Evolutionary conservation across 2,113 vertebrate genomes (phyloP), one percentile per base, ranked within the genome.

Genomic region (Hemiprocne comata): DNA sequence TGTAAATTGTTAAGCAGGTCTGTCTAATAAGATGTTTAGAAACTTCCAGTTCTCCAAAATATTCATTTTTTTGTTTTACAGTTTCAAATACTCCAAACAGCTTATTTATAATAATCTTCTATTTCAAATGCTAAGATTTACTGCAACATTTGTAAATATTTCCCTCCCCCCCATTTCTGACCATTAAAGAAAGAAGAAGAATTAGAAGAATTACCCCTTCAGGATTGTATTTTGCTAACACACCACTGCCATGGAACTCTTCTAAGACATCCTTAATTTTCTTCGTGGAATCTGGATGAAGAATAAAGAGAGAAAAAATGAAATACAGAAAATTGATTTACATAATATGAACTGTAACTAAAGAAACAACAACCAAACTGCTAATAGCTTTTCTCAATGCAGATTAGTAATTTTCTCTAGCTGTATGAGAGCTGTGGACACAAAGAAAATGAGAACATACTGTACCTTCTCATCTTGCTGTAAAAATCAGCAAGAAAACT

Each of bases 211-310:
- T 98, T 98, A 99, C 99, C 99, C 99, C 98, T 96, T 99, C 99
- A 82, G 99, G 99, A 97, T 99, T 99, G 94, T 99, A 99, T 95
- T 99, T 99, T 93, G 98, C 98, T 98, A 99, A 97, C 72, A 99
- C 98, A 36, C 99, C 99, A 96, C 98, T 98, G 95, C 99, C 98
- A 96, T 99, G 99, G 97, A 99, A 99, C 98, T 99, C 99, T 98
- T 99, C 98, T 90, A 99, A 97, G 94, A 99, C 99, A 93, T 99
- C 99, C 88, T 99, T 99, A 95, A 99, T 98, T 98, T 99, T 99
- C 98, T 99, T 99, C 76, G 98, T 99, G 23, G 99, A 99, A 98
- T 99, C 99, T 99, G 79, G 44, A 95, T 33, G 29, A 93, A 88
- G 62, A 95, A 94, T 87, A 73, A 96, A 97, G 64, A 97, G 81